Percentiles rank a stretch among this genome's conserved stretches.
Conservation (phyloP, 2,888 invertebrate species). For the Phaonia tiefii region DNA sequence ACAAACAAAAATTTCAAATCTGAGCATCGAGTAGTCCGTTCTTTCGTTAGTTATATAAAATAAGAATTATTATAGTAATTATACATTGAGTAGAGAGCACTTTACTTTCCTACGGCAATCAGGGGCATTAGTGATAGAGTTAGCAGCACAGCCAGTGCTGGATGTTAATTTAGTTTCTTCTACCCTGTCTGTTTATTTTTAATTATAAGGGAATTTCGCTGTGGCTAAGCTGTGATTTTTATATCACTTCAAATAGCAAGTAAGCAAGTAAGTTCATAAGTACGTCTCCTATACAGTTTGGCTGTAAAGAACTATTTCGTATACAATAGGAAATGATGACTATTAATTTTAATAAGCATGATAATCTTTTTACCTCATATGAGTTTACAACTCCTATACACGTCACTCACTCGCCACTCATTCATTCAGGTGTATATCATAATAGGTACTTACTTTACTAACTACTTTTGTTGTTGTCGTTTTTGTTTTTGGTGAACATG, state of each 20-base stretch:
- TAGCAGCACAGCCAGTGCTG: too few species aligned
- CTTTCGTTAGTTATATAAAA: too few species aligned
- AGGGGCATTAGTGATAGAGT: too few species aligned
- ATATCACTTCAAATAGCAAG: background rate
- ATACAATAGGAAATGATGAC: conserved; percentile 54
- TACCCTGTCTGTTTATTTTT: background rate
- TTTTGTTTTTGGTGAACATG: conserved; percentile 5
- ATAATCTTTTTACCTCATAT: conserved; percentile 41
- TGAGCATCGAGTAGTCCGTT: too few species aligned
- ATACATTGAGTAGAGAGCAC: too few species aligned
- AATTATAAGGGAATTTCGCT: conserved; percentile 9
- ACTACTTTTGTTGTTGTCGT: too few species aligned
- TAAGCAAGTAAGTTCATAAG: background rate
- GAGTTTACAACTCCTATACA: too few species aligned
- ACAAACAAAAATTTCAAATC: too few species aligned
- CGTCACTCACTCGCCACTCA: too few species aligned
- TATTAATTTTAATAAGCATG: conserved; percentile 59
- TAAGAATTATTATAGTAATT: too few species aligned
- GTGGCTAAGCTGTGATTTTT: background rate
- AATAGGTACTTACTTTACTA: background rate
- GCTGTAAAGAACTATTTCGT: background rate
- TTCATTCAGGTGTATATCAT: background rate
- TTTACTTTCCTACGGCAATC: too few species aligned
- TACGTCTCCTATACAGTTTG: background rate
- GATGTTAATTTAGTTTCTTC: too few species aligned